Evolutionary conservation across 1,140 invertebrate species (phyloP).

Genomic region (Diachasma alloeum): DNA sequence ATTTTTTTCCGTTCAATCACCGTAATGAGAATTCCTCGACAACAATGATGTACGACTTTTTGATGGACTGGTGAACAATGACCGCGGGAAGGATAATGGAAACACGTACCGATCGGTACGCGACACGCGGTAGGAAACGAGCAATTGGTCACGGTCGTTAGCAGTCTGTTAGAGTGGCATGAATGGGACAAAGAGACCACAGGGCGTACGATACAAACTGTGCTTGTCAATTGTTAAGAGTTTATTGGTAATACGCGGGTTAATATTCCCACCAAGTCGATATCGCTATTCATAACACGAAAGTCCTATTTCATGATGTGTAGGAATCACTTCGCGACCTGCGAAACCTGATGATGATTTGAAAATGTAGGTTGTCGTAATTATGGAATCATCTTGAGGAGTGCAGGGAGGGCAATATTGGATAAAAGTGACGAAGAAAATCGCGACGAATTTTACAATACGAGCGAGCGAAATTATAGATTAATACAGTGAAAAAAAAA

Average conservation of each 20-base stretch:
- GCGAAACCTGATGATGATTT: no score
- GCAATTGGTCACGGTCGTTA: constrained; percentile 38
- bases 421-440: no score
- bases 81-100: not conserved
- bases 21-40: not conserved
- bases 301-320: no score
- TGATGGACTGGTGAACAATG: not conserved
- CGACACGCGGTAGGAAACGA: constrained; percentile 32
- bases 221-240: not conserved
- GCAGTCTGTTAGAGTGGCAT: constrained; percentile 27
- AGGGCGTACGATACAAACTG: not conserved
- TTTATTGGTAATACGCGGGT: not conserved
- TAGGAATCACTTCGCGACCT: no score
- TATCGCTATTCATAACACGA: no score
- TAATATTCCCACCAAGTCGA: not conserved
- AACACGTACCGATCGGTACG: constrained; percentile 19
- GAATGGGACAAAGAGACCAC: constrained; percentile 8
- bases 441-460: no score
- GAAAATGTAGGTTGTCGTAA: no score
- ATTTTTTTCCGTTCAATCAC: no score
- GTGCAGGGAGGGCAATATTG: no score
- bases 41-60: not conserved
- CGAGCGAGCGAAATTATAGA: no score
- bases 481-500: no score
- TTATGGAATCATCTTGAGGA: no score